phyloP scores from a whole-genome alignment of 2,888 invertebrate species.

The Andrena fulva region DNA sequence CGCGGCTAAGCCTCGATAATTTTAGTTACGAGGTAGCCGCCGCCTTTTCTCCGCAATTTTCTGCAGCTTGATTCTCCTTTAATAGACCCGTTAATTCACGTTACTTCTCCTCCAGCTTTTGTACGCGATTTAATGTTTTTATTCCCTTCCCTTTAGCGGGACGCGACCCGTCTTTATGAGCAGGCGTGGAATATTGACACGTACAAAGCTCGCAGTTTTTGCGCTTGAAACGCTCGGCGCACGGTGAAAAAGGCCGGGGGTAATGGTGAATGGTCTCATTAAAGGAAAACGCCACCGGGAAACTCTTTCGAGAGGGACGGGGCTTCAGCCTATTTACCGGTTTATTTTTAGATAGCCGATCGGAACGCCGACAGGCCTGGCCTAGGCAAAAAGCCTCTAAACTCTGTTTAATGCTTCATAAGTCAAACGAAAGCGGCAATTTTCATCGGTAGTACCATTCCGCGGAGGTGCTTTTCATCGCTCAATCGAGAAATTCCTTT shows the following conservation, averaged over 20 bases:
- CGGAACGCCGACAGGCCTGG: conserved; percentile 1
- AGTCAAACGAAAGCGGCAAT: conserved; percentile 61
- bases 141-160: conserved; percentile 30
- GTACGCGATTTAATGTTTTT: conserved; percentile 42
- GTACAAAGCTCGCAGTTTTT: conserved; percentile 47
- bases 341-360: conserved; percentile 56
- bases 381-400: conserved; percentile 54
- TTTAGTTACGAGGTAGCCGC: conserved; percentile 21
- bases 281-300: conserved; percentile 56
- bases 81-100: conserved; percentile 38
- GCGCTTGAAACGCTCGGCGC: conserved; percentile 28
- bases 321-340: conserved; percentile 59
- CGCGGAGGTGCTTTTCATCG: conserved; percentile 49
- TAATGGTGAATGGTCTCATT: conserved; percentile 57
- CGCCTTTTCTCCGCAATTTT: conserved; percentile 24
- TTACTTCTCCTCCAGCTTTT: conserved; percentile 20
- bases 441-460: conserved; percentile 63
- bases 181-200: conserved; percentile 47
- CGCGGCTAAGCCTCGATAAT: conserved; percentile 31
- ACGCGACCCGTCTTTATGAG: conserved; percentile 44
- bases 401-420: conserved; percentile 62
- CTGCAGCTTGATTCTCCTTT: conserved; percentile 37
- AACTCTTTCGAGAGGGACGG: conserved; percentile 48
- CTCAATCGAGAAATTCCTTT: conserved; percentile 64
- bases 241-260: conserved; percentile 3